Evolutionary conservation across 2,797 vertebrate species (phyloP).

Genomic region (Saxicola maurus): DNA sequence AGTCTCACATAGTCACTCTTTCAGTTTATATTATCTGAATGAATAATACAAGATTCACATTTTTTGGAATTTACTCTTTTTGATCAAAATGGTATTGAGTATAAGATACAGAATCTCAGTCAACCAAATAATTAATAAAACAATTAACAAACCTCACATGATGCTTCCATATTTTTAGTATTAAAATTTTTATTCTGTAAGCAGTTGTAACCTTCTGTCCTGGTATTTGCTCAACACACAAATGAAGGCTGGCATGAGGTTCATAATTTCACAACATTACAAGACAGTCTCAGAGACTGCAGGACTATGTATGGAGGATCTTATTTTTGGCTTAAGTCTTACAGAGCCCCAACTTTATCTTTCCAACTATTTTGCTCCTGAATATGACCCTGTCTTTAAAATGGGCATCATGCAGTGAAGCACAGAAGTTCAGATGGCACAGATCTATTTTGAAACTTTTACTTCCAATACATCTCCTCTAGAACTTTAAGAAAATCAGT

Average conservation of each 20-base stretch:
- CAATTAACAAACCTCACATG: neutral
- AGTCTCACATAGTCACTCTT: neutral
- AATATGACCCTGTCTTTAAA: conserved; percentile 7
- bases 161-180: neutral
- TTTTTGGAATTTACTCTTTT: neutral
- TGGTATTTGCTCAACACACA: neutral
- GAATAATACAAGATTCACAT: neutral
- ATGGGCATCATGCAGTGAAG: neutral
- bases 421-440: neutral
- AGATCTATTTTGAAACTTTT: conserved; percentile 42
- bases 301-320: neutral
- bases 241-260: neutral
- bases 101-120: neutral
- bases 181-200: neutral
- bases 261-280: neutral
- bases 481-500: conserved; percentile 11
- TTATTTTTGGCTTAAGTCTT: conserved; percentile 8
- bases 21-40: neutral
- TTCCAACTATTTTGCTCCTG: neutral
- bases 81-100: neutral
- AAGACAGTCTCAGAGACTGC: neutral
- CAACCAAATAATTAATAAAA: neutral
- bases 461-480: neutral
- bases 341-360: neutral
- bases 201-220: neutral